These are phyloP conservation scores for Sicus ferrugineus DNA, from an alignment of 2,888 invertebrate species.

Conservation along the genomic window DNA sequence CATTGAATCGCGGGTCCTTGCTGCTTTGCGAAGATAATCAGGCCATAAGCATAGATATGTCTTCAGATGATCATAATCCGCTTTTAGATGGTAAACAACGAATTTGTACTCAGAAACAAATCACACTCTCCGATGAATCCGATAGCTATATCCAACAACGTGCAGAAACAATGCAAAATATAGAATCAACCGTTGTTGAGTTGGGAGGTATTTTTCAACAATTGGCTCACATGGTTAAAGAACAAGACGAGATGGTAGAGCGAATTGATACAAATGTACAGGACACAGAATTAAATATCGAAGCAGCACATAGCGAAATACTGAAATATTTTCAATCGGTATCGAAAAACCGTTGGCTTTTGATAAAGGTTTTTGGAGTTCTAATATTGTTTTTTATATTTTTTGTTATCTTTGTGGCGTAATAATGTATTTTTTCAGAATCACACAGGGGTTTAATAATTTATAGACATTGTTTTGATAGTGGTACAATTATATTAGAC, in stretches of 20 bases:
- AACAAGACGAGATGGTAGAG: slow-evolving; percentile 92
- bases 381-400: slow-evolving; percentile 99
- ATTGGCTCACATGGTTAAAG: slow-evolving; percentile 88
- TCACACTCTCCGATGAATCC: slow-evolving; percentile 82
- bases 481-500: too few relatives aligned
- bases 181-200: slow-evolving; percentile 98
- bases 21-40: slow-evolving; percentile 70
- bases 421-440: too few relatives aligned
- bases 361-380: slow-evolving; percentile 99
- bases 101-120: slow-evolving; percentile 68
- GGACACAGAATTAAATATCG: slow-evolving; percentile 94
- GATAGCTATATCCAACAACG: slow-evolving; percentile 91
- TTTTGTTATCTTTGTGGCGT: slow-evolving; percentile 96
- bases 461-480: too few relatives aligned
- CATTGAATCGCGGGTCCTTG: slow-evolving; percentile 64
- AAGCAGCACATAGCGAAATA: slow-evolving; percentile 96
- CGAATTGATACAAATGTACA: slow-evolving; percentile 97
- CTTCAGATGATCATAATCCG: slow-evolving; percentile 61
- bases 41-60: slow-evolving; percentile 87
- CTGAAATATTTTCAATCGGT: slow-evolving; percentile 97
- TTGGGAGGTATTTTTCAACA: slow-evolving; percentile 98
- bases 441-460: too few relatives aligned
- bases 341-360: slow-evolving; percentile 96
- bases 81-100: slow-evolving; percentile 64
- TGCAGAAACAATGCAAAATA: slow-evolving; percentile 98